These are phyloP conservation scores for Oncorhynchus keta DNA, from an alignment of 2,113 vertebrate genomes.

Conservation along the genomic window DNA sequence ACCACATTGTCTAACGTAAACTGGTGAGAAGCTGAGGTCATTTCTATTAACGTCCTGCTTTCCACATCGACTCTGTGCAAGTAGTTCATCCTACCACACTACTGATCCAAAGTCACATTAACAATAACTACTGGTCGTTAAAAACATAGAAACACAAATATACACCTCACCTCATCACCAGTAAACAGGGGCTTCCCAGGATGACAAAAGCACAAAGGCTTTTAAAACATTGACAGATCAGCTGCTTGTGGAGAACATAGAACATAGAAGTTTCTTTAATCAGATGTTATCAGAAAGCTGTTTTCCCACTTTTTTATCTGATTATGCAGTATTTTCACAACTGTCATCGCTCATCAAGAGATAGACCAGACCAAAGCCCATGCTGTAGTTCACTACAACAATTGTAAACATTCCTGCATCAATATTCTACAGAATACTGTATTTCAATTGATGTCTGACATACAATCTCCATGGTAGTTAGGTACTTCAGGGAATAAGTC, in stretches of 20 bases:
- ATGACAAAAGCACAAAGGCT: constrained; percentile 8
- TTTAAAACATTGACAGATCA: constrained; percentile 18
- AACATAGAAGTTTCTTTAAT: neutral
- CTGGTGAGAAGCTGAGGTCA: constrained; percentile 23
- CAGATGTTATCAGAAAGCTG: neutral
- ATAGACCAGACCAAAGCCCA: neutral
- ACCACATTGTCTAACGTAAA: constrained; percentile 46
- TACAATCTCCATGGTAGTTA: constrained; percentile 13
- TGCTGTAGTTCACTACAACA: neutral
- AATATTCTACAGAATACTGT: neutral
- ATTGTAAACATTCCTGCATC: constrained; percentile 14
- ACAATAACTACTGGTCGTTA: constrained; percentile 1
- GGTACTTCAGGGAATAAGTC: constrained; percentile 27
- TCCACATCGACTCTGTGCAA: too few relatives aligned
- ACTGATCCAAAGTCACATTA: neutral
- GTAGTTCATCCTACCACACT: too few relatives aligned
- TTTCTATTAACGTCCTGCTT: neutral
- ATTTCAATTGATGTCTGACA: constrained; percentile 17
- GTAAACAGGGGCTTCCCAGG: neutral
- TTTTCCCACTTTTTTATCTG: neutral
- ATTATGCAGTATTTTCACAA: neutral
- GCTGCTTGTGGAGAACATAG: constrained; percentile 12
- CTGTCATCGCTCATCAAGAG: neutral
- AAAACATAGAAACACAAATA: neutral
- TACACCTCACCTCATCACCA: neutral